Percentiles rank a stretch among this genome's conserved stretches.
Evolutionary conservation across 2,113 vertebrate genomes (phyloP).

Genomic region (Halcyon malimbica): DNA sequence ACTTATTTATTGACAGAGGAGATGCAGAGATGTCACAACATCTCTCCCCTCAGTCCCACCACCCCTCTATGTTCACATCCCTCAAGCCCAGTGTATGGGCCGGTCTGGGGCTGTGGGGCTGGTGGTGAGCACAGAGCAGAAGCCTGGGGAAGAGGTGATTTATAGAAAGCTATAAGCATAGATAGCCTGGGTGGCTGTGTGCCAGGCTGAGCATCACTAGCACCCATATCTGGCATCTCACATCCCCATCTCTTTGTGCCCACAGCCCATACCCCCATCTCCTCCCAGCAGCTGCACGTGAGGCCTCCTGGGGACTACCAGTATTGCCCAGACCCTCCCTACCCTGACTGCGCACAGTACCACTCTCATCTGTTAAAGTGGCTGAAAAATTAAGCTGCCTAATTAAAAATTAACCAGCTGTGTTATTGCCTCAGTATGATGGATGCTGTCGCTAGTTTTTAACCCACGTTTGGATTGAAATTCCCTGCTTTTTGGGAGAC

Average conservation of each 20-base stretch:
- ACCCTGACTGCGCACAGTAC: not conserved
- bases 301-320: not conserved
- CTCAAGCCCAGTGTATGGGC: fast-evolving
- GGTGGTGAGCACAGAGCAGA: fast-evolving
- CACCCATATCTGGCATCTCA: not conserved
- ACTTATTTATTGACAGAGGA: not conserved
- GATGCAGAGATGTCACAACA: no score
- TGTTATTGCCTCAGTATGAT: not conserved
- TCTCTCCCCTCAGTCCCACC: not conserved
- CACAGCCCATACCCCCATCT: fast-evolving
- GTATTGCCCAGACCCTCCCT: not conserved
- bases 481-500: not conserved
- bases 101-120: fast-evolving
- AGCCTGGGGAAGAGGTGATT: not conserved
- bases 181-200: fast-evolving
- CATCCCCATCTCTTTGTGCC: not conserved
- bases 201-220: not conserved
- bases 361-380: not conserved
- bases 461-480: not conserved
- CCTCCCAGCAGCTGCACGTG: not conserved
- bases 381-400: not conserved
- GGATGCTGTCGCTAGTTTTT: not conserved
- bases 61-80: not conserved
- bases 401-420: not conserved
- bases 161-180: not conserved